These are phyloP conservation scores for Tetramorium alpestre DNA, from an alignment of 1,140 invertebrate species.

Conservation along the genomic window DNA sequence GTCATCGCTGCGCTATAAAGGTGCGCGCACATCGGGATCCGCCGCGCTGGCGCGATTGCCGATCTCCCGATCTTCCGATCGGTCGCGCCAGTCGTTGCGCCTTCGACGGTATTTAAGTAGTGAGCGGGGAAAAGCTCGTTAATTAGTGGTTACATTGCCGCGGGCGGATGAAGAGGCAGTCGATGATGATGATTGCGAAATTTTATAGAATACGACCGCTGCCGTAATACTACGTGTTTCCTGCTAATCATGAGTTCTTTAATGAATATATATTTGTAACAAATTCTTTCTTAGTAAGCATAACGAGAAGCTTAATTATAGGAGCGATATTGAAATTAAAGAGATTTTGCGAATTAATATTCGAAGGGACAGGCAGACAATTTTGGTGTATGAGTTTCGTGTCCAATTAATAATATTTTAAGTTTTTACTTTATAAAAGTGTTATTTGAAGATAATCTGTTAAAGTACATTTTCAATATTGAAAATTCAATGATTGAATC, in stretches of 20 bases:
- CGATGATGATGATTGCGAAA: slow-evolving; percentile 27
- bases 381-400: not conserved
- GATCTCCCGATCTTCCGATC: slow-evolving; percentile 28
- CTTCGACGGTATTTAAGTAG: slow-evolving; percentile 32
- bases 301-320: not conserved
- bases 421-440: not conserved
- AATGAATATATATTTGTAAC: not conserved
- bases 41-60: not conserved
- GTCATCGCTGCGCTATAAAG: slow-evolving; percentile 61
- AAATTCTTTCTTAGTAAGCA: not conserved
- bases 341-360: not conserved
- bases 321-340: not conserved
- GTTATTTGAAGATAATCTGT: not conserved
- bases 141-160: slow-evolving; percentile 33
- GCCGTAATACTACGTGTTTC: not conserved
- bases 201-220: slow-evolving; percentile 1
- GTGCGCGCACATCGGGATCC: slow-evolving; percentile 17
- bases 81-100: slow-evolving; percentile 1
- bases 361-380: not conserved
- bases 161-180: not conserved
- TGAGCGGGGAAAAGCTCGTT: not conserved
- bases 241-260: not conserved
- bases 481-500: not conserved
- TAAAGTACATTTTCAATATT: not conserved
- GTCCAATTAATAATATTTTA: slow-evolving; percentile 13